phyloP scores from a whole-genome alignment of 2,113 vertebrate species.

The Sylvilagus bachmani region DNA sequence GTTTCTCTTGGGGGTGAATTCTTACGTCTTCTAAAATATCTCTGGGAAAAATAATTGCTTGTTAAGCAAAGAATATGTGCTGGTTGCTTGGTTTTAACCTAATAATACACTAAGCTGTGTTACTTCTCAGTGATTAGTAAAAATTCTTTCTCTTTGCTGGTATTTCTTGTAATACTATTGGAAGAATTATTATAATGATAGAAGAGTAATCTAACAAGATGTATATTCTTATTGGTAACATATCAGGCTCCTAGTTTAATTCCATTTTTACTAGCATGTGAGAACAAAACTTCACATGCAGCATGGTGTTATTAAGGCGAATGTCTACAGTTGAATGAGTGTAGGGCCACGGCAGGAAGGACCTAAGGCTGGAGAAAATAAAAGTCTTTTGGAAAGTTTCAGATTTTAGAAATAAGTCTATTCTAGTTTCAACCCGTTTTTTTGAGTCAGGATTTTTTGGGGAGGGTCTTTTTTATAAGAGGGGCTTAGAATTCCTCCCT shows the following conservation, averaged over 20 bases:
- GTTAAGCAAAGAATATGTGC: neutral
- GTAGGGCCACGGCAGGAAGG: neutral
- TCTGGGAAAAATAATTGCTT: conserved; percentile 6
- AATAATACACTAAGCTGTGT: conserved; percentile 5
- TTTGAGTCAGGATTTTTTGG: neutral
- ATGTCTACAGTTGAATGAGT: conserved; percentile 84
- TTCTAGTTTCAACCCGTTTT: conserved; percentile 54
- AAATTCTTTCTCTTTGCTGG: neutral
- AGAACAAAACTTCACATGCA: conserved; percentile 89
- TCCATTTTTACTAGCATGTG: conserved; percentile 86
- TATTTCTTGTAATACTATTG: neutral
- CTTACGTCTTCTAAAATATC: conserved; percentile 21
- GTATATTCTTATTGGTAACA: conserved; percentile 75
- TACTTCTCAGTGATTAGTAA: neutral
- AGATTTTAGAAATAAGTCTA: conserved; percentile 45
- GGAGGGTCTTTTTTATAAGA: neutral
- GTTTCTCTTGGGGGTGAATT: neutral
- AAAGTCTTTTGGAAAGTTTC: conserved; percentile 62
- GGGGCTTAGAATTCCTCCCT: neutral
- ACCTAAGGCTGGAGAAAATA: neutral
- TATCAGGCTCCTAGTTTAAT: conserved; percentile 83
- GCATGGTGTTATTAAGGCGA: conserved; percentile 87
- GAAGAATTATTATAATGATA: neutral
- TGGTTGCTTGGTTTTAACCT: neutral
- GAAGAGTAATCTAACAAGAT: conserved; percentile 64